phyloP scores from a whole-genome alignment of 2,888 invertebrate species.

The Agonopterix subpropinquella region DNA sequence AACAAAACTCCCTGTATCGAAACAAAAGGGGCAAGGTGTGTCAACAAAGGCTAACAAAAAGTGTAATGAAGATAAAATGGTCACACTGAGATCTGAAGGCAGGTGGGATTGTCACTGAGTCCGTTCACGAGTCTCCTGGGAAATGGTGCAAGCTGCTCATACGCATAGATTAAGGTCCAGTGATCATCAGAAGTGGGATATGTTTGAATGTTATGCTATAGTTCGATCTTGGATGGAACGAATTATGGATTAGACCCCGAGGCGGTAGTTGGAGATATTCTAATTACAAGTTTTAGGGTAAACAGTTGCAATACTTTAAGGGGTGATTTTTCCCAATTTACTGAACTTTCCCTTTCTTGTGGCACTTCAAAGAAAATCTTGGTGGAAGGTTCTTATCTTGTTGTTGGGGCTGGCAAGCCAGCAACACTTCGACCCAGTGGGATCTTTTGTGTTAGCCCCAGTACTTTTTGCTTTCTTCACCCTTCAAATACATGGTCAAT shows the following conservation, averaged over 20 bases:
- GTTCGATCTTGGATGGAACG: too few species aligned
- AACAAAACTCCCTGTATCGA: constrained; percentile 4
- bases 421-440: too few species aligned
- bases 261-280: neutral
- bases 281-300: neutral
- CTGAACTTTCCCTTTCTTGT: too few species aligned
- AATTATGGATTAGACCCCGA: neutral
- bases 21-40: constrained; percentile 44
- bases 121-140: constrained; percentile 26
- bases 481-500: too few species aligned
- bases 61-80: constrained; percentile 53
- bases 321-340: too few species aligned
- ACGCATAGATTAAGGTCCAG: constrained; percentile 9
- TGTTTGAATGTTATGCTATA: neutral
- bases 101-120: constrained; percentile 46
- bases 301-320: too few species aligned
- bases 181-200: too few species aligned
- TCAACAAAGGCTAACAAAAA: constrained; percentile 33
- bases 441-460: too few species aligned
- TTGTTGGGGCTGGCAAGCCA: too few species aligned
- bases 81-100: constrained; percentile 40
- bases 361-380: too few species aligned
- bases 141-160: constrained; percentile 14
- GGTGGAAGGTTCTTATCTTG: too few species aligned
- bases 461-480: too few species aligned